Base-by-base conservation (phyloP, 2,113 vertebrate species). In the Cebidichthys violaceus region DNA sequence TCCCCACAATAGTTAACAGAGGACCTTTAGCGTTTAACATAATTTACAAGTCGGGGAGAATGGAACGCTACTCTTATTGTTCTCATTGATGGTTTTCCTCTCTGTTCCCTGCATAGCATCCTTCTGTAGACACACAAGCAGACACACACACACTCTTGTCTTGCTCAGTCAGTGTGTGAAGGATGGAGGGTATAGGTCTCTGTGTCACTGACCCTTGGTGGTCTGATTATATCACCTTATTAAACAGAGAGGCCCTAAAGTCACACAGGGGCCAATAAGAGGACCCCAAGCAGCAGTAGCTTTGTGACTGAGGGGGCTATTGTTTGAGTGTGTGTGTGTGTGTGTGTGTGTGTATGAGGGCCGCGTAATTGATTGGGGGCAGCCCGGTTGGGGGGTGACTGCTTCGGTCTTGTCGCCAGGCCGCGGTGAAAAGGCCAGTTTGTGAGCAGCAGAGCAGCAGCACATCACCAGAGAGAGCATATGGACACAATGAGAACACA, bases 381-480 rank as follows among this genome's bases (percentile, higher is more conserved):
- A 37, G 74, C 69, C 75, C 72, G 65, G 90, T 89, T 73, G 73
- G 57, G 15, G 39, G 83, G 61, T 85, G 94, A 92, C 87, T 89
- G 85, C 87, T 92, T 83, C 45, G 83, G 90, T 93, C 92, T 93
- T 92, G 91, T 88, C 65, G 54, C 69, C 0, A 10, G 80, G 59
- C 81, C 10, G 52, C 20, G 59, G 75, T 93, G 91, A 95, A 96
- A 95, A 90, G 92, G 87, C 87, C 94, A 84, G 95, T 95, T 95
- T 93, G 94, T 86, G 91, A 95, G 91, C 93, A 94, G 91, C 93
- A 93, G 89, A 95, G 85, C 93, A 94, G 91, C 94, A 94, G 92
- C 85, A 92, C 89, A 92, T 93, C 94, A 95, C 94, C 92, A 95
- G 92, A 89, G 85, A 80, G 88, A 95, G 90, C 96, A 96, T 96